Evolutionary conservation across 2,888 invertebrate species (phyloP), one percentile per base, ranked within the genome.

Genomic region (Scaptomyza tumidula): DNA sequence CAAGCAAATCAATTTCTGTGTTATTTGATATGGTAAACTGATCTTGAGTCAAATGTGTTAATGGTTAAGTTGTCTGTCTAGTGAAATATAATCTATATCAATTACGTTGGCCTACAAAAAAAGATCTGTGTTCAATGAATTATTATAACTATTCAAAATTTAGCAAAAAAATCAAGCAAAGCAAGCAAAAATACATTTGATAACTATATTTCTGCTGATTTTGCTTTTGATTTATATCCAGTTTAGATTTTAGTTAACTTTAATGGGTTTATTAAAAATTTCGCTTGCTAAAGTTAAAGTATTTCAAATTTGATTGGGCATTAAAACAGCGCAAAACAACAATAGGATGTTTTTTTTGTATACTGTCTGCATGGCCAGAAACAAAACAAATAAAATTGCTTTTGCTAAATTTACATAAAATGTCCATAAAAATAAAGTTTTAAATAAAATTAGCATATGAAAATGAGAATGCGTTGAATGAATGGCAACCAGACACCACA

Each of bases 361-460:
- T 58, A 52, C 63, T 66, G 54, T 57, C 57, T 41, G 58, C 14
- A 49, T 49, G 43, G 16, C 9, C 19, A 57, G 53, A 63, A 45
- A 55, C 50, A 58, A 64, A 64, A 53, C 43, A 75, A 65, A 64
- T 58, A 43, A 69, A 73, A 66, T 57, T 46, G 44, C 43, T 64
- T 29, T 46, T 39, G 46, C 2, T 4, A 60, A 58, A 87, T 88
- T 87, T 79, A 71, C 89, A 85, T 87, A 66, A 85, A 87, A 81
- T 55, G 60, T 37, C 45, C 58, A 87, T 89, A 78, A 85, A 86
- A 89, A 70, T 56, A 29, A 43, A 63, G 53, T 63, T 71, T 61
- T 80, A 68, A 62, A 66, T 73, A 60, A 71, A 73, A 89, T 80
- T 70, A 49, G 69, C 78, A 69, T 74, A 50, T 43, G 31, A 50